Conservation (phyloP, 2,113 vertebrate genomes). For the Syngnathus scovelli region DNA sequence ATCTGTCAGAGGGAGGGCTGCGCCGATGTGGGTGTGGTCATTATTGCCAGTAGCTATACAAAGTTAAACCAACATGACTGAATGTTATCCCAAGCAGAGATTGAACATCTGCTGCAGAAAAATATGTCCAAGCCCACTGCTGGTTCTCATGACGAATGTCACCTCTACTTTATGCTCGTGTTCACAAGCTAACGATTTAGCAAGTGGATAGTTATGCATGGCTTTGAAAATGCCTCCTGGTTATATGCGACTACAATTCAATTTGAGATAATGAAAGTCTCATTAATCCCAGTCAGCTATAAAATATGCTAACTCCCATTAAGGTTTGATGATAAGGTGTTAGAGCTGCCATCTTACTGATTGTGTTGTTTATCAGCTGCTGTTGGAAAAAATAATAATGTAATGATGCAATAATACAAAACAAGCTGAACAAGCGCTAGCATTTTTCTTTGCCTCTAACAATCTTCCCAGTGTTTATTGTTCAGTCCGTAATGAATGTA, state of each 20-base stretch:
- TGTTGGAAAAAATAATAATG: constrained; percentile 19
- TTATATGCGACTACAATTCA: constrained; percentile 46
- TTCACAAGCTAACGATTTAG: constrained; percentile 14
- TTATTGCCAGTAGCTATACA: constrained; percentile 39
- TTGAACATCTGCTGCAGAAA: constrained; percentile 46
- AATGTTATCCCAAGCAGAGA: constrained; percentile 42
- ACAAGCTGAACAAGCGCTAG: constrained; percentile 44
- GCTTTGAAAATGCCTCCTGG: constrained; percentile 33
- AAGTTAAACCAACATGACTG: constrained; percentile 44
- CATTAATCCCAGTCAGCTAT: constrained; percentile 55
- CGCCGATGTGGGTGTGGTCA: too few species aligned
- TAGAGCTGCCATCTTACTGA: constrained; percentile 33
- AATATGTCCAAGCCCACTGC: constrained; percentile 22
- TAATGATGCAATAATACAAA: constrained; percentile 20
- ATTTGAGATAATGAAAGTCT: constrained; percentile 55
- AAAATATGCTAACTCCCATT: constrained; percentile 48
- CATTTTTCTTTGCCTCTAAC: constrained; percentile 17
- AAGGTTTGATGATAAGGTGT: constrained; percentile 51
- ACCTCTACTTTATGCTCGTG: constrained; percentile 28
- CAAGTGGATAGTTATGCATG: constrained; percentile 25
- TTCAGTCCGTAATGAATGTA: constrained; percentile 26
- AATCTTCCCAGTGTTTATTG: constrained; percentile 21
- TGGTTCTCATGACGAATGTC: constrained; percentile 28
- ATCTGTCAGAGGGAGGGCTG: too few species aligned
- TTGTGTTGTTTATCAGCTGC: constrained; percentile 57